Evolutionary conservation across 2,888 invertebrate genomes (phyloP), one percentile per base, ranked within the genome.

Genomic region (Scaeva pyrastri): DNA sequence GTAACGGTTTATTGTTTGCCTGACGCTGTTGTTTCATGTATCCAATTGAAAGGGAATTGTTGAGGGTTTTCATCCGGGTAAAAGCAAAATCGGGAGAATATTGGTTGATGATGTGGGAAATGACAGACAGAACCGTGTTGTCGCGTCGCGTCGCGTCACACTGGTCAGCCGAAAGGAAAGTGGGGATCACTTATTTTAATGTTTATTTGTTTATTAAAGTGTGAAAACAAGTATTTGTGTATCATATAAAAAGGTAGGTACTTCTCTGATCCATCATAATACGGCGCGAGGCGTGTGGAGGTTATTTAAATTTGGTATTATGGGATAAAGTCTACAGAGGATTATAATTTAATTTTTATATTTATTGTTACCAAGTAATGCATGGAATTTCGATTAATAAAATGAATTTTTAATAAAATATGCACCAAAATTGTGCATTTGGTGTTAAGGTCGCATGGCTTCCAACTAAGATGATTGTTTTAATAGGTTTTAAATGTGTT

Each of bases 151-250:
- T 11, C 14, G 21, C 3, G 0, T 11, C 12, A 39, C 11, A 12
- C 3, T 60, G 39, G 39, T 39, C 39, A 12, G 21, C 21, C 14
- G 31, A 19, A 26, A 19, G 31, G 75, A 31, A 45, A 14, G 48
- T 45, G 43, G 10, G 19, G 58, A 50, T 19, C 56, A 80, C 39
- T 71, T 81, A 76, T 81, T 76, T 85, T 81, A 85, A 85, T 85
- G 81, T 85, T 85, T 85, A 85, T 85, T 85, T 85, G 85, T 43
- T 81, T 81, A 76, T 85, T 85, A 73, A 58, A 81, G 76, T 73
- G 81, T 73, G 85, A 81, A 81, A 81, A 77, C 48, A 81, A 73
- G 75, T 81, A 73, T 73, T 71, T 79, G 48, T 26, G n/a, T 70
- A 31, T 31, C 31, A 31, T 12, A 26, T 36, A 62, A 76, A 76